A percentile compares a stretch with the other conserved stretches of the same genome.
Evolutionary conservation across 2,113 vertebrate species (phyloP).

Genomic region (Saccopteryx bilineata): DNA sequence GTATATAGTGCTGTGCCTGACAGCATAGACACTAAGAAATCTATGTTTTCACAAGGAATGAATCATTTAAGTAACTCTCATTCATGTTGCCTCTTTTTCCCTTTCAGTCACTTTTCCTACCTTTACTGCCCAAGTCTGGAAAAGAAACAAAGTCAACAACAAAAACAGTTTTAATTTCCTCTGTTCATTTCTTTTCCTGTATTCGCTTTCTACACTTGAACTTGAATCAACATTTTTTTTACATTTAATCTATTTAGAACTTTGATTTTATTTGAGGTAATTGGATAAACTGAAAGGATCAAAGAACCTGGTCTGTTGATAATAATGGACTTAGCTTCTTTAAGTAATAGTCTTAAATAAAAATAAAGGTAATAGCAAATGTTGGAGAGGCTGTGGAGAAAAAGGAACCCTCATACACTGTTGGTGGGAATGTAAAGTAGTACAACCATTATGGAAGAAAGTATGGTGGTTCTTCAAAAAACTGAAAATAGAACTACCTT

Average conservation of each 20-base stretch:
- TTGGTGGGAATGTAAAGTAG: too few species aligned
- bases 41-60: not conserved
- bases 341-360: not conserved
- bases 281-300: not conserved
- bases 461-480: too few species aligned
- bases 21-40: not conserved
- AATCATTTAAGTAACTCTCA: not conserved
- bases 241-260: not conserved
- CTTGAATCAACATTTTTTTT: not conserved
- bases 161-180: not conserved
- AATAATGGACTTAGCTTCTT: not conserved
- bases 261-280: not conserved
- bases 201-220: not conserved
- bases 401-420: too few species aligned
- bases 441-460: too few species aligned
- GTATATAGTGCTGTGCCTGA: not conserved
- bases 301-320: not conserved
- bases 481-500: too few species aligned
- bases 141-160: not conserved
- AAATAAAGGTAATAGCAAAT: too few species aligned
- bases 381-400: too few species aligned
- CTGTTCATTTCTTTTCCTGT: not conserved
- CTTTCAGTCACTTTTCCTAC: not conserved
- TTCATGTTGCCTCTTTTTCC: not conserved
- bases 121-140: not conserved